Evolutionary conservation across 2,888 invertebrate species (phyloP).

Genomic region (Nomada ferruginata): DNA sequence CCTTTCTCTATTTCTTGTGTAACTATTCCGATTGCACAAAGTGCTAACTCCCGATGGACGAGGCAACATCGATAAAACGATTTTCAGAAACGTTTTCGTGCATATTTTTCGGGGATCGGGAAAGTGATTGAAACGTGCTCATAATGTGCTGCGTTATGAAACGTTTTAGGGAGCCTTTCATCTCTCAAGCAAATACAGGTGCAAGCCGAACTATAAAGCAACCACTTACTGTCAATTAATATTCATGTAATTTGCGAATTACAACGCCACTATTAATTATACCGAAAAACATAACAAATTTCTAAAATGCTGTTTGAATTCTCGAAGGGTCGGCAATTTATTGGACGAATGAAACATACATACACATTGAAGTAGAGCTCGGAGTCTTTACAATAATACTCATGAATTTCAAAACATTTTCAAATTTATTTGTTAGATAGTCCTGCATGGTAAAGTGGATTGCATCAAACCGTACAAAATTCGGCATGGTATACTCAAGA

Average conservation of each 20-base stretch:
- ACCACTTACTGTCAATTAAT: neutral
- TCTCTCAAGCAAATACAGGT: too few relatives aligned
- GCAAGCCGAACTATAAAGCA: neutral
- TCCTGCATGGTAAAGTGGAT: neutral
- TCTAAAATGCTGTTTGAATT: neutral
- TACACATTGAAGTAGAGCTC: neutral
- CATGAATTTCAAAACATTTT: conserved; percentile 20
- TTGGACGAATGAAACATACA: neutral
- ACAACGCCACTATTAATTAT: neutral
- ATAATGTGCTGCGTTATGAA: too few relatives aligned
- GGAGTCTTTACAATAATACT: neutral
- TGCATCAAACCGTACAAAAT: conserved; percentile 1
- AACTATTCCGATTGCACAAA: conserved; percentile 6
- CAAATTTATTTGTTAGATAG: neutral
- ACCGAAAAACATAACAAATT: neutral
- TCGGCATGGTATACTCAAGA: conserved; percentile 2
- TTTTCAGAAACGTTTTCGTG: neutral
- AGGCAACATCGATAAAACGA: neutral
- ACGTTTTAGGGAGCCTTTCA: too few relatives aligned
- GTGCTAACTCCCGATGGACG: neutral
- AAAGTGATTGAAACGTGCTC: neutral
- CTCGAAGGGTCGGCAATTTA: neutral
- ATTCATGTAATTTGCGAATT: neutral
- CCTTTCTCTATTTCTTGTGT: neutral
- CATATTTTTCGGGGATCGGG: neutral